Evolutionary conservation across 2,113 vertebrate genomes (phyloP).

Genomic region (Alces alces): DNA sequence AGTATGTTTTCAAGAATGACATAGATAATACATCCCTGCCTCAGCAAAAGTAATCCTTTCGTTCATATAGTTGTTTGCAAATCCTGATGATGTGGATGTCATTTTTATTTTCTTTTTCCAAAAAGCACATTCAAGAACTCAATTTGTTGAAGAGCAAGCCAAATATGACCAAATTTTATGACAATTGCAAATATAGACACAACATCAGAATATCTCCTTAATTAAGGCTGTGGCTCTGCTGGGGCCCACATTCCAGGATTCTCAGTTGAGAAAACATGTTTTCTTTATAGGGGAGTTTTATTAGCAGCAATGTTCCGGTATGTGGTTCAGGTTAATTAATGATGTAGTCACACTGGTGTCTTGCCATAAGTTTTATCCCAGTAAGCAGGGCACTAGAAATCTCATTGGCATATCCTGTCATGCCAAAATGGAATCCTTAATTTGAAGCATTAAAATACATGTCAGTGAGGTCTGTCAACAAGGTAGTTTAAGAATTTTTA

Average conservation of each 20-base stretch:
- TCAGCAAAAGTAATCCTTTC: slow-evolving; percentile 7
- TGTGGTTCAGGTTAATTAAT: slow-evolving; percentile 73
- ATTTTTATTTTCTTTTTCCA: slow-evolving; percentile 24
- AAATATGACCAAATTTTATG: background rate
- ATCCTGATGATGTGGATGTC: background rate
- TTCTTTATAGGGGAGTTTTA: slow-evolving; percentile 70
- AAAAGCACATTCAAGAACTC: background rate
- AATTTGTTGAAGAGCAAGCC: background rate
- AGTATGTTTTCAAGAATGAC: background rate
- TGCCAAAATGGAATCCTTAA: slow-evolving; percentile 49
- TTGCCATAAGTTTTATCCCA: slow-evolving; percentile 62
- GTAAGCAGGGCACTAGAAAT: slow-evolving; percentile 58
- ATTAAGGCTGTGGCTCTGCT: slow-evolving; percentile 57
- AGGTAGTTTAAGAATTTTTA: slow-evolving; percentile 34
- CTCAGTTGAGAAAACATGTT: slow-evolving; percentile 70
- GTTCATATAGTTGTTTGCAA: background rate
- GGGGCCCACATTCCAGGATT: slow-evolving; percentile 61
- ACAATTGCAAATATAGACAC: background rate
- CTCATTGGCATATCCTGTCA: slow-evolving; percentile 35
- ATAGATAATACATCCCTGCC: background rate
- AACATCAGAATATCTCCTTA: slow-evolving; percentile 51
- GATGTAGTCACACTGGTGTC: slow-evolving; percentile 65
- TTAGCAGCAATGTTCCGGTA: slow-evolving; percentile 71
- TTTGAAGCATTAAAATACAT: slow-evolving; percentile 34
- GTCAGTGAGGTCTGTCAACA: slow-evolving; percentile 27